These are phyloP conservation scores for Hirtodrosophila cameraria DNA, from an alignment of 2,888 invertebrate genomes.

Conservation along the genomic window DNA sequence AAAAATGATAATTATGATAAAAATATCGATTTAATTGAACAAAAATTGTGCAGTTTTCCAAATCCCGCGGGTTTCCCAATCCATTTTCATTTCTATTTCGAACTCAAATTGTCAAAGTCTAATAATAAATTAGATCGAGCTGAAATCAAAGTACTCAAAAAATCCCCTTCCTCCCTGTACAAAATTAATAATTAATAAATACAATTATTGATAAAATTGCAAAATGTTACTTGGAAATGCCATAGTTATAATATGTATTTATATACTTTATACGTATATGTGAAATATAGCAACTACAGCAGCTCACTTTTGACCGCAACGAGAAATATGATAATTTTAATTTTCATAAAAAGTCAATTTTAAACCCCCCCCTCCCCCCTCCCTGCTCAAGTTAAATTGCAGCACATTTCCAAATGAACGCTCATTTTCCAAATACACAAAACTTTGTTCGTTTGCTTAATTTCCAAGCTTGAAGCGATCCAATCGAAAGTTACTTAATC, in stretches of 20 bases:
- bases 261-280: background rate
- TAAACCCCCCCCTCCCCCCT: background rate
- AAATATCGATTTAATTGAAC: too few species aligned
- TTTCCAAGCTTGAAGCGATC: conserved; percentile 19
- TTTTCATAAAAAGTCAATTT: conserved; percentile 8
- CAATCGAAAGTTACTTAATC: conserved; percentile 41
- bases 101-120: too few species aligned
- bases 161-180: too few species aligned
- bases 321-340: conserved; percentile 12
- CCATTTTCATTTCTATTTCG: too few species aligned
- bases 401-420: conserved; percentile 12
- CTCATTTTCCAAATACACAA: conserved; percentile 24
- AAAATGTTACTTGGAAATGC: background rate
- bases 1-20: too few species aligned
- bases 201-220: conserved; percentile 13
- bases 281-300: background rate
- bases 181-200: too few species aligned
- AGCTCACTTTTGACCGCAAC: background rate
- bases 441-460: background rate
- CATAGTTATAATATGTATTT: too few species aligned
- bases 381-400: conserved; percentile 20
- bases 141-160: too few species aligned
- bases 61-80: too few species aligned
- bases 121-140: too few species aligned
- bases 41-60: too few species aligned